These are phyloP conservation scores for Cacatua alba DNA, from an alignment of 2,113 vertebrate genomes.

Conservation along the genomic window DNA sequence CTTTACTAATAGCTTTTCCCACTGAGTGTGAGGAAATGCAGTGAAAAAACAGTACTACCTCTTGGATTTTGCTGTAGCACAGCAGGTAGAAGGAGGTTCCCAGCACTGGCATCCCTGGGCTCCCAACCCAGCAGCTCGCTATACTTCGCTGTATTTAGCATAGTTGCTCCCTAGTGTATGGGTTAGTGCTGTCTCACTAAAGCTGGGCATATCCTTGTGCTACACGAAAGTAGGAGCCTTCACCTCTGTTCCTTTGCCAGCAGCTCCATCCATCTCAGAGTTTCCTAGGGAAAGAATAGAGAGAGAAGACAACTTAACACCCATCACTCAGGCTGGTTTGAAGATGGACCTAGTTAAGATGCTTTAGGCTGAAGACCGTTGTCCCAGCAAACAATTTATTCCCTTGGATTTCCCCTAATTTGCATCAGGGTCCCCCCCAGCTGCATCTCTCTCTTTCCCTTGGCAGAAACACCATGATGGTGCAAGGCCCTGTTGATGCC, in stretches of 20 bases:
- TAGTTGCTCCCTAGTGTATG: not conserved
- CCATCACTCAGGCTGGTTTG: not conserved
- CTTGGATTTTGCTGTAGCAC: not conserved
- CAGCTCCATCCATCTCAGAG: not conserved
- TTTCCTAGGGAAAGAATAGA: not conserved
- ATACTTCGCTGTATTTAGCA: not conserved
- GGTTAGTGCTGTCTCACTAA: not conserved
- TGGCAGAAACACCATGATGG: not conserved
- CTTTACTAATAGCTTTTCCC: not conserved
- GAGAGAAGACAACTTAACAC: not conserved
- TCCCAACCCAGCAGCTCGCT: not conserved
- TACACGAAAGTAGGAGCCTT: not conserved
- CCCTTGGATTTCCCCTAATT: not conserved
- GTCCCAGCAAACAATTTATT: not conserved
- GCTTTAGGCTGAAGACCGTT: not conserved
- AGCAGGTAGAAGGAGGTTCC: not conserved
- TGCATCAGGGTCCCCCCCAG: not conserved
- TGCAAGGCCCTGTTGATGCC: not conserved
- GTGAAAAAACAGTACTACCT: not conserved
- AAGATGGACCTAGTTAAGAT: not conserved
- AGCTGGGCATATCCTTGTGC: not conserved
- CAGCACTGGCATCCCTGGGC: not conserved
- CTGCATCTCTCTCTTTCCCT: not conserved
- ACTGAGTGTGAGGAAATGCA: not conserved
- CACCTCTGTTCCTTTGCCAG: conserved; percentile 11